phyloP scores from a whole-genome alignment of 2,888 invertebrate species.

The Catocala fraxini region DNA sequence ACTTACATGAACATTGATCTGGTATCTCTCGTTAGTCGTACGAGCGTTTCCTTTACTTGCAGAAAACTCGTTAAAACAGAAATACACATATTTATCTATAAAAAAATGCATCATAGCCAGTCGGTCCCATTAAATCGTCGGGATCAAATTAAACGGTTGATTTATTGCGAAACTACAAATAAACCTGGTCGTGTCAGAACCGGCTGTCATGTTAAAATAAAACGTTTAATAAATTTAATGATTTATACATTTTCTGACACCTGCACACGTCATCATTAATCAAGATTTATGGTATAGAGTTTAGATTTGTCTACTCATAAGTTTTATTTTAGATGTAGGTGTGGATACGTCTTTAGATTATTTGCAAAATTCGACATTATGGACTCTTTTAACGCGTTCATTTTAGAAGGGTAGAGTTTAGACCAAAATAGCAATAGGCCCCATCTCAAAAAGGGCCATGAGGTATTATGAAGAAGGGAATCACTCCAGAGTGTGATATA shows the following conservation, averaged over 20 bases:
- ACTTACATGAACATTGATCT: constrained; percentile 6
- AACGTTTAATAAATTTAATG: neutral
- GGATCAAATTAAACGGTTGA: constrained; percentile 33
- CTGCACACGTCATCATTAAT: neutral
- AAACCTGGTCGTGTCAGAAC: neutral
- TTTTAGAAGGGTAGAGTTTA: too few relatives aligned
- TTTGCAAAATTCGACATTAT: too few relatives aligned
- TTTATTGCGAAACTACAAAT: constrained; percentile 28
- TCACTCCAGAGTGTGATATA: too few relatives aligned
- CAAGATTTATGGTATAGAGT: neutral
- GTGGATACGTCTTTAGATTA: too few relatives aligned
- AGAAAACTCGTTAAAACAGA: constrained; percentile 31
- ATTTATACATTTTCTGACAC: neutral
- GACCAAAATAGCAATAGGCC: too few relatives aligned
- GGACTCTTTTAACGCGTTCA: too few relatives aligned
- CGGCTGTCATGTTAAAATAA: constrained; percentile 2
- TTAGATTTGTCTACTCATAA: too few relatives aligned
- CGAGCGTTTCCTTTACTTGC: constrained; percentile 28
- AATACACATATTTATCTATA: constrained; percentile 17
- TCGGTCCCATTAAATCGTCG: constrained; percentile 25
- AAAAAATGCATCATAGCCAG: constrained; percentile 28
- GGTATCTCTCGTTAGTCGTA: constrained; percentile 34
- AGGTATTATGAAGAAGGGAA: too few relatives aligned
- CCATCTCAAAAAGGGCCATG: too few relatives aligned
- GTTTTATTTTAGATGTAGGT: too few relatives aligned